Base-by-base conservation (phyloP, 2,888 invertebrate genomes). In the Luperina testacea region DNA sequence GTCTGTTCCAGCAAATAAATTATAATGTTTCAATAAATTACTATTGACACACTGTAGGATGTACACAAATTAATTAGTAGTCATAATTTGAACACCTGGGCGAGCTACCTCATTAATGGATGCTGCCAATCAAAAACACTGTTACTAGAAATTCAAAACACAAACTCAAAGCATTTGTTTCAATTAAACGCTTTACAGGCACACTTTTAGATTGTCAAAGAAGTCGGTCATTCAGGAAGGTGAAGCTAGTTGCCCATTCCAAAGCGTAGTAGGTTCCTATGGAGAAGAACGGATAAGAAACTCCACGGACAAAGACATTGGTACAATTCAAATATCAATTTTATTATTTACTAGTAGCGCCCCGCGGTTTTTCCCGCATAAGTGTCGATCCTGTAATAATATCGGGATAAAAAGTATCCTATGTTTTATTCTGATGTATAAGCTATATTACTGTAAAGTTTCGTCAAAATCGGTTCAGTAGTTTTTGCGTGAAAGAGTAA, bases 1-100 rank as follows among this genome's bases (percentile, higher is more conserved):
- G 24, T 71, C 53, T 72, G 45, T 90, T 87, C 86, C 86, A 75
- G 24, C 57, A 75, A 89, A 81, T 79, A 72, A 68, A 69, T 77
- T 64, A 75, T 77, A 78, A 78, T 77, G 68, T 87, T 82, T 80
- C 80, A 80, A 68, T 83, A 77, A 82, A 81, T 75, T 63, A 78
- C n/a, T 78, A 68, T 78, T 86, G 67, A 81, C 84, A 81, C 74
- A 84, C 61, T 67, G 17, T 65, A 63, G 27, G 38, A 81, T 69
- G 61, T 72, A 68, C 11, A 83, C 72, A 77, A 83, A 83, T 63
- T 72, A 74, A 69, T 83, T 74, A 74, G 45, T 72, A 65, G 74
- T 73, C 24, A n/a, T 67, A 69, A 69, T 61, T 63, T 71, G 53
- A 75, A 57, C 57, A 71, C 3, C 17, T 61, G 20, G 48, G 65